Percentiles rank a stretch among this genome's conserved stretches.
phyloP scores from a whole-genome alignment of 2,113 vertebrate genomes.

The Calcarius ornatus region DNA sequence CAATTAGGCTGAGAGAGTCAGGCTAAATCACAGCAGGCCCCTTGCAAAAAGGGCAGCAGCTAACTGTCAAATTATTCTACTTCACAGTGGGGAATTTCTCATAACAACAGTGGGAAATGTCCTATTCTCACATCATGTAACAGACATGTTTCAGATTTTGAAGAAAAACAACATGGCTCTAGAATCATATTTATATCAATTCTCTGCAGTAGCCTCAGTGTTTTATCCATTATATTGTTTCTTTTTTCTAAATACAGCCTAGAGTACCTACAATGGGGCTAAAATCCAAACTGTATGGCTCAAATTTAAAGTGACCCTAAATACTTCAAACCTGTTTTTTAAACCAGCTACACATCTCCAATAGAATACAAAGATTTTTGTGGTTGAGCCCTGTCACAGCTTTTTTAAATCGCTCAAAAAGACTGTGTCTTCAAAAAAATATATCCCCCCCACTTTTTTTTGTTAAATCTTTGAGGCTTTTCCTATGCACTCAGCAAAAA shows the following conservation, averaged over 20 bases:
- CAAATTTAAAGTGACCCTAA: background rate
- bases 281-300: background rate
- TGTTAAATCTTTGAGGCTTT: background rate
- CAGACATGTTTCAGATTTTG: background rate
- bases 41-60: constrained; percentile 1
- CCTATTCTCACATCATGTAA: background rate
- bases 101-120: background rate
- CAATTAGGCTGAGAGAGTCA: constrained; percentile 10
- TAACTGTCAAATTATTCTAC: background rate
- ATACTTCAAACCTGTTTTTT: background rate
- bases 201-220: background rate
- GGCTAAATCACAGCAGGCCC: constrained; percentile 14
- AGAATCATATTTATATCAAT: background rate
- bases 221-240: background rate
- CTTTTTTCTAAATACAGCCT: background rate
- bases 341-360: background rate
- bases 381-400: background rate
- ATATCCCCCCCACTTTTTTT: background rate
- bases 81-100: background rate
- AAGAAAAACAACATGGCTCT: background rate
- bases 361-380: background rate
- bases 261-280: background rate
- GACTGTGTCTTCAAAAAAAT: background rate
- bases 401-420: background rate
- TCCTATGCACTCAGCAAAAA: background rate